Percentiles rank a stretch among this genome's conserved stretches.
These are phyloP conservation scores for Agelas oroides DNA, from an alignment of 37 sponge, comb jelly and placozoan species.

Conservation along the genomic window DNA sequence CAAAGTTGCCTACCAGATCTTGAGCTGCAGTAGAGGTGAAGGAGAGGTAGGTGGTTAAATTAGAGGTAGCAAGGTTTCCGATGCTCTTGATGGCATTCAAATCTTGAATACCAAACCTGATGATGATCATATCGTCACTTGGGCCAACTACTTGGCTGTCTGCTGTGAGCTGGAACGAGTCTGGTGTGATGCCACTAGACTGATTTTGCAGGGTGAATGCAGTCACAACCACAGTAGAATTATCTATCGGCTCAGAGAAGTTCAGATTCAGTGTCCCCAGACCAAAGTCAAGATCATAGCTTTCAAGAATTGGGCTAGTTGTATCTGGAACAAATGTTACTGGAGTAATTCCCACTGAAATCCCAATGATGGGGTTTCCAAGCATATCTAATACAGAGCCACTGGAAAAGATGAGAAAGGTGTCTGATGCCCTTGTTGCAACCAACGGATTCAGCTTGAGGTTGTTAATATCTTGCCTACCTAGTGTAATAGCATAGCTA, in stretches of 20 bases:
- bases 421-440: constrained; percentile 44
- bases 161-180: constrained; percentile 30
- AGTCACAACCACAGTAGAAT: constrained; percentile 47
- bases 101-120: constrained; percentile 59
- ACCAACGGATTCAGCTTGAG: constrained; percentile 53
- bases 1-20: constrained; percentile 74
- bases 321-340: constrained; percentile 61
- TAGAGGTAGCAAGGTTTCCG: constrained; percentile 35
- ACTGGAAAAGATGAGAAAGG: constrained; percentile 66
- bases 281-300: constrained; percentile 67
- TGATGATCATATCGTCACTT: constrained; percentile 37
- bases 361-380: constrained; percentile 63
- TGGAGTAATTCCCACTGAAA: constrained; percentile 9
- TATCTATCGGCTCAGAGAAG: constrained; percentile 80
- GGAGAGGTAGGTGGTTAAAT: constrained; percentile 73
- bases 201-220: constrained; percentile 61
- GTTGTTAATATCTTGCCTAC: constrained; percentile 52
- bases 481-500: constrained; percentile 33
- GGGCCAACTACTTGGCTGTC: constrained; percentile 22
- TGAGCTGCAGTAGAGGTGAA: constrained; percentile 70
- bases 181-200: constrained; percentile 8
- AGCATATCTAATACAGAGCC: constrained; percentile 66
- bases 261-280: constrained; percentile 48
- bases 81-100: constrained; percentile 63
- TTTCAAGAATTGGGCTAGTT: constrained; percentile 58